Conservation (phyloP, 2,113 vertebrate species). For the Bambusicola thoracicus region DNA sequence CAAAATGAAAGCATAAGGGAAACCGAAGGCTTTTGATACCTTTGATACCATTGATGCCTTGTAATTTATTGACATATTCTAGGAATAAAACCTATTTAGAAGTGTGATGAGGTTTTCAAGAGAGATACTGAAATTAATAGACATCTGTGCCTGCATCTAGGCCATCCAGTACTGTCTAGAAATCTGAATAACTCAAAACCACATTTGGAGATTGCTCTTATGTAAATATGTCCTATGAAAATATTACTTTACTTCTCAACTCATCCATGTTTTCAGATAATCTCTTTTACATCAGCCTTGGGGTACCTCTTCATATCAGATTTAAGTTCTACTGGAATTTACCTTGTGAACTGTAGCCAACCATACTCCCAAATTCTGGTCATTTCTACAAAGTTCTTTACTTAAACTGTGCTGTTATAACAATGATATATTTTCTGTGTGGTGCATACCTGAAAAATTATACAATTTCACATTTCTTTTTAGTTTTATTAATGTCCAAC, state of each 20-base stretch:
- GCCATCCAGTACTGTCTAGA: background rate
- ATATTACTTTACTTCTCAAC: background rate
- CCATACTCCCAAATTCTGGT: background rate
- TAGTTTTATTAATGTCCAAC: no score
- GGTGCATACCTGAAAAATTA: background rate
- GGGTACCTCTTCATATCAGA: background rate
- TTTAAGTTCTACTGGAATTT: background rate
- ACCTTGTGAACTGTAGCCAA: background rate
- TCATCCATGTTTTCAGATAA: background rate
- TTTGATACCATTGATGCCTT: background rate
- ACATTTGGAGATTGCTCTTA: rapidly evolving
- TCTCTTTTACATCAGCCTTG: background rate
- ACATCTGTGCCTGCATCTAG: background rate
- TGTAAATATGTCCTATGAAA: background rate
- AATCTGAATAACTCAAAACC: background rate
- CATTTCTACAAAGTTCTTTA: background rate
- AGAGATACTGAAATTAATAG: background rate
- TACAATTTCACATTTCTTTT: background rate
- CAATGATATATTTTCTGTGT: background rate
- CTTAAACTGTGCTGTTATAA: background rate
- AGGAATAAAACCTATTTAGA: background rate
- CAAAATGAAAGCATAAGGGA: background rate
- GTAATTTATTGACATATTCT: background rate
- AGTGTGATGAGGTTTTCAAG: background rate
- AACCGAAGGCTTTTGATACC: background rate